Evolutionary conservation across 2,113 vertebrate genomes (phyloP), one percentile per base, ranked within the genome.

Genomic region (Turnix velox): DNA sequence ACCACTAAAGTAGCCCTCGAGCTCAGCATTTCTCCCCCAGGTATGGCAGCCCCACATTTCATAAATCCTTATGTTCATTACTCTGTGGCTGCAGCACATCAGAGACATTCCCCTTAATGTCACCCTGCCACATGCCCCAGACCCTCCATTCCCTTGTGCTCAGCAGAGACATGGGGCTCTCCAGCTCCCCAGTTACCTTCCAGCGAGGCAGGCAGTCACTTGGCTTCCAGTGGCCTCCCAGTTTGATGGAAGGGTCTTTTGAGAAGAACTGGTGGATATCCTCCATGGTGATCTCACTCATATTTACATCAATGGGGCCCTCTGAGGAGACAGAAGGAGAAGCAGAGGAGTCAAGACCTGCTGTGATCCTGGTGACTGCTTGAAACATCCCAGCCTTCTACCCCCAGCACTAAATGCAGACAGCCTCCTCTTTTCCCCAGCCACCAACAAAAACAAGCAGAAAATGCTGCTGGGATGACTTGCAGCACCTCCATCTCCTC

Each of bases 141-240:
- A 42, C 23, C 14, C 31, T 42, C 42, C 1, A 0, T 25, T 7
- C 25, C 51, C 16, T 33, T 7, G 0, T 4, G 1, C 45, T 6
- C 12, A 7, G 31, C 40, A 42, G 46, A 30, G 18, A 14, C 74
- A 5, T 3, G 0, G 33, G 15, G 31, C 63, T 74, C 46, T 55
- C 68, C 51, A 9, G 42, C 24, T n/a, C 55, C 51, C 30, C 7
- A 1, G 93, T 93, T 96, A 99, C 99, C 98, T 99, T 99, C 99
- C 99, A 99, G 52, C 98, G 99, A 80, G 99, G 98, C 95, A 98
- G 28, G 87, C 99, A 99, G 95, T 99, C 99, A 0, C 96, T 97
- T 4, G 99, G 99, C 87, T 98, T 98, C 99, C 99, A 99, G 96
- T 98, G 98, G 46, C 99, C 99, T 67, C 99, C 99, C 9, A 96